Evolutionary conservation across 1,140 invertebrate genomes (phyloP), one percentile per base, ranked within the genome.

Genomic region (Diorhabda elongata): DNA sequence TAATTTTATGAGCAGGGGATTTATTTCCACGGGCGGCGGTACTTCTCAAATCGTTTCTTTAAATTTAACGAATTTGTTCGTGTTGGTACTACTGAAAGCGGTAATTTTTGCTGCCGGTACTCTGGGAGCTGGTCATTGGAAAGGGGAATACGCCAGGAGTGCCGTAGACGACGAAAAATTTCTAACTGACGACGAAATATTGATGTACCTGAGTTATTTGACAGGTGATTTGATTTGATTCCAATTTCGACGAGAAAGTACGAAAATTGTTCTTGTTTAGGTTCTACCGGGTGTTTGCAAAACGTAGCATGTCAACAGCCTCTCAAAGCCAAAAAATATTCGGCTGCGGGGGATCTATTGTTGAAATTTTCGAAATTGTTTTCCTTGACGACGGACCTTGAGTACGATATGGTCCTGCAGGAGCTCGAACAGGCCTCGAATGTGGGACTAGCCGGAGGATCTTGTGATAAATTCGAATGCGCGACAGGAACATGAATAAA

Each of bases 1-100:
- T 5, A 78, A 75, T 67, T 74, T 81, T 45, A 77, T 81, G 75
- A 66, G 71, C 11, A 66, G 78, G 57, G 75, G 74, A 44, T 76
- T 73, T 56, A 71, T 67, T n/a, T 64, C 71, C 0, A 74, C 76
- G 9, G 73, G 70, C 45, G 72, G 62, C 6, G 77, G 76, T 65
- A 72, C 71, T 58, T 79, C 76, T 3, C 81, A 92, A 89, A 90
- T 95, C 1, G 83, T 94, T 5, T 94, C 92, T 73, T 78, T 94
- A 41, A 94, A 94, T 80, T 79, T 94, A 42, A 93, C 92, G 0
- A 94, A 94, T 79, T 81, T 94, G 68, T 81, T 94, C 44, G 87
- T 94, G 61, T 83, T 94, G 26, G 82, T 94, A 44, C 84, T 95
- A 3, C 83, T 95, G 44, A 94, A 94, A 83, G 90, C 91, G 0